Conservation (phyloP, 2,888 invertebrate species). For the Brenthis hecate region DNA sequence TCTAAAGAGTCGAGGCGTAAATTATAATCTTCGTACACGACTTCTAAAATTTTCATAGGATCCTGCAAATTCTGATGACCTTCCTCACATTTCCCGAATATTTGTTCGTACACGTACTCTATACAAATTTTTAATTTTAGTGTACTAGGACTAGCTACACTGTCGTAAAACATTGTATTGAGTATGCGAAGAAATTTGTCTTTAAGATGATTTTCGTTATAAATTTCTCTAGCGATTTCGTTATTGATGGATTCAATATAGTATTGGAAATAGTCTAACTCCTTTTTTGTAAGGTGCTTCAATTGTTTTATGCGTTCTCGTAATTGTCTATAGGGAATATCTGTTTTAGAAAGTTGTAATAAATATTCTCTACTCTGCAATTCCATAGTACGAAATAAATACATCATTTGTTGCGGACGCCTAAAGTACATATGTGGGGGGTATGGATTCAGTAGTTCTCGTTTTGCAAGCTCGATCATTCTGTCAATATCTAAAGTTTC, state of each 20-base stretch:
- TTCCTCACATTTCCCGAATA: conserved; percentile 76
- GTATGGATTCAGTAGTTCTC: conserved; percentile 61
- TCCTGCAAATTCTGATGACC: conserved; percentile 70
- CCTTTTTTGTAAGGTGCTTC: conserved; percentile 60
- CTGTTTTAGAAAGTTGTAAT: conserved; percentile 67
- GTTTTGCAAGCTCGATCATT: conserved; percentile 64
- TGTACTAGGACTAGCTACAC: conserved; percentile 66
- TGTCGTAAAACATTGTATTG: conserved; percentile 67
- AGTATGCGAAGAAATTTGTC: conserved; percentile 73
- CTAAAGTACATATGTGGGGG: conserved; percentile 61
- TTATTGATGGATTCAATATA: conserved; percentile 66
- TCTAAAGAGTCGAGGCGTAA: conserved; percentile 69
- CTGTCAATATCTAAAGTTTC: conserved; percentile 71
- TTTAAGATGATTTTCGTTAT: conserved; percentile 65
- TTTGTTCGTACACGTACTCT: conserved; percentile 75
- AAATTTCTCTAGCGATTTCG: conserved; percentile 64
- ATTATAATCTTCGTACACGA: conserved; percentile 75
- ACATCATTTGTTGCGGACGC: conserved; percentile 66
- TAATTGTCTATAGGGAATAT: conserved; percentile 59
- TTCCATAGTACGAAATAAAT: conserved; percentile 72
- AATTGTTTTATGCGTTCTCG: conserved; percentile 64
- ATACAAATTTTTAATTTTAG: conserved; percentile 74
- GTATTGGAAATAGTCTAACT: conserved; percentile 72
- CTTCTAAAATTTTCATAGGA: conserved; percentile 75
- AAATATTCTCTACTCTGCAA: conserved; percentile 76